Evolutionary conservation across 2,113 vertebrate species (phyloP), one percentile per base, ranked within the genome.

Genomic region (Eptatretus burgeri): DNA sequence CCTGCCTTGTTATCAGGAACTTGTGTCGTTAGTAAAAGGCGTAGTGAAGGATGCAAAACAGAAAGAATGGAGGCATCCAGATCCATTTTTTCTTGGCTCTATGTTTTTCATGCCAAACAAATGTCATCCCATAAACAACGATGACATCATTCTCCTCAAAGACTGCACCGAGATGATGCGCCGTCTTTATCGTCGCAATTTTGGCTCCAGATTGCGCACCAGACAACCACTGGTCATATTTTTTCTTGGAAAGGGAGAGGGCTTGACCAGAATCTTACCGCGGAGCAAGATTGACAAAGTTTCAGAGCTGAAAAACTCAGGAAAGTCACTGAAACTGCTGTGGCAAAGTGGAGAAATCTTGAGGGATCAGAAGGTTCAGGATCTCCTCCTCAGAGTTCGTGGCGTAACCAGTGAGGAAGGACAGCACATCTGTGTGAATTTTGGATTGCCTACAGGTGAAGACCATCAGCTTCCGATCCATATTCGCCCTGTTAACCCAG

Each of bases 1-100:
- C 11, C 66, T 73, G 51, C 4, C 16, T 16, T 20, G 64, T 51
- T 52, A 68, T 13, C 2, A 16, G 9, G 16, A 1, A 4, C 52
- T 79, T 20, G 14, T 16, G 53, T 8, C 17, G 7, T 16, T 56
- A 7, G 53, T 56, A 5, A 56, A 56, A 56, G 7, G 17, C 53
- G 17, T 56, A 7, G 14, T 56, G 14, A 41, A 7, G 27, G 27
- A 41, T 41, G 27, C 27, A 41, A 41, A 41, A 41, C 27, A 41
- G 27, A 41, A 41, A 41, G 27, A 41, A 41, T 41, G 27, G 27
- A 41, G 27, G 3, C 27, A 41, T 41, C 27, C 27, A 41, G 27
- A 41, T 41, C 27, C 27, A 41, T 41, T 41, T 41, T 41, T 41
- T 41, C 27, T 41, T 41, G 27, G 27, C 7, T 41, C 27, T 7